Evolutionary conservation across 1,140 invertebrate genomes (phyloP).

Genomic region (Varroa destructor): DNA sequence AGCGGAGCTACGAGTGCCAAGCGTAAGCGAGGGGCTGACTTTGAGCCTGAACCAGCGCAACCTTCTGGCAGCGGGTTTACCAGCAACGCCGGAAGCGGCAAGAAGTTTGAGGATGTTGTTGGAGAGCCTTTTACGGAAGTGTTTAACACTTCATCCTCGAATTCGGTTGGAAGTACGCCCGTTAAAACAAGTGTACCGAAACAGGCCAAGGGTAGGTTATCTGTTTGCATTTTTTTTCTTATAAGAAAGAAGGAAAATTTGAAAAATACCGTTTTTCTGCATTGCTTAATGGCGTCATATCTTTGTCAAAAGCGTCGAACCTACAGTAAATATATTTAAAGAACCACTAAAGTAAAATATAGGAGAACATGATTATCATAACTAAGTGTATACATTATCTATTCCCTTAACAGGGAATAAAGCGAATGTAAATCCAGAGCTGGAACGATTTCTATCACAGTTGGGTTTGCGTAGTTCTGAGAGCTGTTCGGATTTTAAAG

Average conservation of each 20-base stretch:
- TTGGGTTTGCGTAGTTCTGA: conserved; percentile 21
- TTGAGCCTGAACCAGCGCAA: not conserved
- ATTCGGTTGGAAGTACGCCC: conserved; percentile 25
- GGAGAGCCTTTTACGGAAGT: conserved; percentile 24
- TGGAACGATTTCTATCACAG: conserved; percentile 5
- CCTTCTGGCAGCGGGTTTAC: no score
- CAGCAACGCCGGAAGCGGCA: not conserved
- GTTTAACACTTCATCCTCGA: conserved; percentile 19
- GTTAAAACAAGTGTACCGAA: conserved; percentile 25
- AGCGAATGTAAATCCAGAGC: not conserved
- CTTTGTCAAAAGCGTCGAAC: no score
- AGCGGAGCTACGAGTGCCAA: not conserved
- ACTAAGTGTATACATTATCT: no score
- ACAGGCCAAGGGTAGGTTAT: conserved; percentile 26
- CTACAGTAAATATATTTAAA: no score
- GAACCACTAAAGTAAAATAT: no score
- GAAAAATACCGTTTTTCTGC: no score
- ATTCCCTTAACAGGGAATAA: not conserved
- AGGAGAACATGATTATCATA: no score
- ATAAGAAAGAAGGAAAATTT: no score
- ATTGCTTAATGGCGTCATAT: no score
- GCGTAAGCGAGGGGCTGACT: not conserved
- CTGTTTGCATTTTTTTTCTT: not conserved
- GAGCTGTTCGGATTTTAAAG: conserved; percentile 17
- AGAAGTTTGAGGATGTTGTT: conserved; percentile 24